Base-by-base conservation (phyloP, 2,888 invertebrate species). In the Rhogogaster chlorosoma region DNA sequence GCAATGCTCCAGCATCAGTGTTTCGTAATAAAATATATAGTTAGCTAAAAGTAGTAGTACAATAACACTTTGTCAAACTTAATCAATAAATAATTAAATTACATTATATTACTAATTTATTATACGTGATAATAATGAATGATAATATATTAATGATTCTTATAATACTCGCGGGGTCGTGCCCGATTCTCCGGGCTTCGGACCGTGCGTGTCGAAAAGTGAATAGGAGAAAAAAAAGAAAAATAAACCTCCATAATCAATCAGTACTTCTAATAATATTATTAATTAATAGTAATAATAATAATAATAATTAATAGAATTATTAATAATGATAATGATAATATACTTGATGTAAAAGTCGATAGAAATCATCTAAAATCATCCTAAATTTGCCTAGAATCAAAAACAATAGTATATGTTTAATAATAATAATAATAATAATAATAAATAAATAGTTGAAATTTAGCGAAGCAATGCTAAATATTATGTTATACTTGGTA, bases 71-170 rank as follows among this genome's bases (percentile, higher is more conserved):
- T 88, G 87, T 87, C 90, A 89, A 89, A 93, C 93, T 93, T 93
- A 93, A 91, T 93, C 91, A 92, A 93, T 93, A 93, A 93, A 93
- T 93, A 93, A 93, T 93, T 93, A 93, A 93, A 93, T 93, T 93
- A 93, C 91, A 92, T 92, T 93, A 93, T 89, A 92, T 92, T 91
- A 92, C 92, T 93, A 92, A 92, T 92, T n/a, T 91, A 92, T 92
- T 92, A 92, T 90, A 91, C 92, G 91, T 89, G 91, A 92, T 93
- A 93, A 91, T 93, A 91, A 93, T 93, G 92, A 92, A 92, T 92
- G 92, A 92, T 92, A 93, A 93, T 92, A 93, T 93, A 93, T 93
- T 93, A 93, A 92, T 93, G 93, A 93, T 93, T 93, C 93, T 92
- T 93, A 93, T 92, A 93, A 93, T 93, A 93, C 93, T 93, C 91